Conservation (phyloP, 1,140 invertebrate species). For the Magallana gigas region DNA sequence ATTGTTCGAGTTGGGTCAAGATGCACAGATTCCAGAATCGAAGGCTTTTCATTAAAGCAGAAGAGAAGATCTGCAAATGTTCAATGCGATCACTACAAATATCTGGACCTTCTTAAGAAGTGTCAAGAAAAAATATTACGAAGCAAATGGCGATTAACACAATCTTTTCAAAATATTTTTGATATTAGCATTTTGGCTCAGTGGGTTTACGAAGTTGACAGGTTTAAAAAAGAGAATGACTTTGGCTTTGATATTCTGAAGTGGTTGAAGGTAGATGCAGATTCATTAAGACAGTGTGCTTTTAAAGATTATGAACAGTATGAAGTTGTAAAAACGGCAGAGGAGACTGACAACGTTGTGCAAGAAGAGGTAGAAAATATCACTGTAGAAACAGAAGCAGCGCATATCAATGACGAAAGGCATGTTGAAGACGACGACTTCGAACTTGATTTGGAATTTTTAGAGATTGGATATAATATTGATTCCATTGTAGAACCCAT, state of each 20-base stretch:
- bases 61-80: not conserved
- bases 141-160: slow-evolving; percentile 34
- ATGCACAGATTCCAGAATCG: slow-evolving; percentile 80
- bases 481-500: not conserved
- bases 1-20: slow-evolving; percentile 88
- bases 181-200: not conserved
- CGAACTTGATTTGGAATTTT: slow-evolving; percentile 31
- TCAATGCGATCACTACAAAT: not conserved
- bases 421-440: slow-evolving; percentile 51
- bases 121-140: not conserved
- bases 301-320: slow-evolving; percentile 13
- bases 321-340: not conserved
- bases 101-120: not conserved
- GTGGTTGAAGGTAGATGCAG: not conserved
- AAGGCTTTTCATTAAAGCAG: slow-evolving; percentile 52
- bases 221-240: not conserved
- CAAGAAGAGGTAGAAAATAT: slow-evolving; percentile 7
- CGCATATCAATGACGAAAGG: slow-evolving; percentile 43
- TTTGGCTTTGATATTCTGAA: not conserved
- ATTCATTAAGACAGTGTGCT: not conserved
- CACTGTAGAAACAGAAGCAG: slow-evolving; percentile 46
- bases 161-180: not conserved
- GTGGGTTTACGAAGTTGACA: slow-evolving; percentile 13
- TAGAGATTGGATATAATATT: slow-evolving; percentile 6
- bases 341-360: not conserved